Evolutionary conservation across 2,797 vertebrate species (phyloP), one percentile per base, ranked within the genome.

Genomic region (Lerista edwardsae): DNA sequence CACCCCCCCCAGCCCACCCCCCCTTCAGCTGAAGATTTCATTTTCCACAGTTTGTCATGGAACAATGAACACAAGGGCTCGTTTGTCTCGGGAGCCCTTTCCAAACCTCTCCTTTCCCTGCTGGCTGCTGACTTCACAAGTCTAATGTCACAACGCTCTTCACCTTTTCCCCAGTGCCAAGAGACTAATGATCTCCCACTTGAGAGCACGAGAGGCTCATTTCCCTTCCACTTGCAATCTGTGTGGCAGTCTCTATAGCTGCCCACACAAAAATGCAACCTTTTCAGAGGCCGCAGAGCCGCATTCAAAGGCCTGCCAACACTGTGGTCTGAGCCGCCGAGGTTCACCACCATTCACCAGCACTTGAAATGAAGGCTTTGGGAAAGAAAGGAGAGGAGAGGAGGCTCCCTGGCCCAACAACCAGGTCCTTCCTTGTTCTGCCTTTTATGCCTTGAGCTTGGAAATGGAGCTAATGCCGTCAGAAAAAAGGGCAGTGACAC

Each of bases 131-230:
- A 94, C 91, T 94, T 81, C 90, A 90, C 84, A 91, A 75, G 88
- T 86, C 86, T 86, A 90, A 93, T 93, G 88, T 94, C 88, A 82
- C 84, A 79, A 90, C 69, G 55, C 51, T 74, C 84, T 87, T 88
- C 86, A 87, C 86, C 74, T 86, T 86, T 93, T 84, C 89, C 89
- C 91, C 91, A 78, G 88, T 88, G 94, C 92, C 92, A 91, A 74
- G 64, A 72, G 69, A 61, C 51, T 2, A 10, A 12, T 21, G 9
- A 41, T 78, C 39, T 62, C 65, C 57, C 1, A 3, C 55, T 5
- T 51, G 6, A 91, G 81, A 94, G 93, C 95, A 94, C 89, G 88
- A 94, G 84, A 87, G 91, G 92, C 94, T 93, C 93, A 89, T 93
- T 92, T 80, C 86, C 86, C 64, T 71, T 69, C 68, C 87, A 80